phyloP scores from a whole-genome alignment of 64 coral and sea anemone genomes.

The Montipora capricornis region DNA sequence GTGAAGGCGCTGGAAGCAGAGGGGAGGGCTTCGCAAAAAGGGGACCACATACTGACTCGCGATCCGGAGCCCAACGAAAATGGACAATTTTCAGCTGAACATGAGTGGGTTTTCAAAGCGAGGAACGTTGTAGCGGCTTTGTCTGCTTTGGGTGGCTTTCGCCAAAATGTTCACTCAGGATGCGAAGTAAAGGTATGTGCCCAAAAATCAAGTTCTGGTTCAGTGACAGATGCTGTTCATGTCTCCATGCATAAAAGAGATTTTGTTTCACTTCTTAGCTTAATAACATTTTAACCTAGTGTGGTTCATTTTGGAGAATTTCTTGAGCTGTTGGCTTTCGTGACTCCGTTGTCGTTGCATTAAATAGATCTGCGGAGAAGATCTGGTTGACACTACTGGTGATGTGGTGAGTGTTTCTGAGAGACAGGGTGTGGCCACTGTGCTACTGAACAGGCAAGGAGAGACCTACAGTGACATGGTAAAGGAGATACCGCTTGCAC shows the following conservation, averaged over 20 bases:
- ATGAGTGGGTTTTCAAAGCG: conserved; percentile 71
- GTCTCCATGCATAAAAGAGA: too few species aligned
- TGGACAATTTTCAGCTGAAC: background rate
- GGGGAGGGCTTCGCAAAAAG: conserved; percentile 14
- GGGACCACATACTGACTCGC: background rate
- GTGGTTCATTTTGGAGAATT: background rate
- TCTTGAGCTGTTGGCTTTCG: background rate
- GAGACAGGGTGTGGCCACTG: conserved; percentile 76
- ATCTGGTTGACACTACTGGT: conserved; percentile 58
- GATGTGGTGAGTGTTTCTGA: conserved; percentile 82
- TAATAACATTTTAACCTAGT: too few species aligned
- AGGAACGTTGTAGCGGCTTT: conserved; percentile 84
- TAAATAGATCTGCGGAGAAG: conserved; percentile 85
- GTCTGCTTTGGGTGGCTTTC: conserved; percentile 89
- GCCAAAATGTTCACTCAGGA: conserved; percentile 69
- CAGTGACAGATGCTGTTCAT: background rate
- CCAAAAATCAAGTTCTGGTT: background rate
- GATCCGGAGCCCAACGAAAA: conserved; percentile 22
- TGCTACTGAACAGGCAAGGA: conserved; percentile 53
- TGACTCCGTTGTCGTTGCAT: too few species aligned
- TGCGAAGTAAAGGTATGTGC: conserved; percentile 76
- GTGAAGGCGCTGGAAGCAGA: conserved; percentile 66
- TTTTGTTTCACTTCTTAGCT: too few species aligned
- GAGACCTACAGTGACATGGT: conserved; percentile 58
- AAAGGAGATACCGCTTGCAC: conserved; percentile 65